A percentile compares a stretch with the other conserved stretches of the same genome.
Conservation (phyloP, 2,888 invertebrate species). For the Exocentrus adspersus region DNA sequence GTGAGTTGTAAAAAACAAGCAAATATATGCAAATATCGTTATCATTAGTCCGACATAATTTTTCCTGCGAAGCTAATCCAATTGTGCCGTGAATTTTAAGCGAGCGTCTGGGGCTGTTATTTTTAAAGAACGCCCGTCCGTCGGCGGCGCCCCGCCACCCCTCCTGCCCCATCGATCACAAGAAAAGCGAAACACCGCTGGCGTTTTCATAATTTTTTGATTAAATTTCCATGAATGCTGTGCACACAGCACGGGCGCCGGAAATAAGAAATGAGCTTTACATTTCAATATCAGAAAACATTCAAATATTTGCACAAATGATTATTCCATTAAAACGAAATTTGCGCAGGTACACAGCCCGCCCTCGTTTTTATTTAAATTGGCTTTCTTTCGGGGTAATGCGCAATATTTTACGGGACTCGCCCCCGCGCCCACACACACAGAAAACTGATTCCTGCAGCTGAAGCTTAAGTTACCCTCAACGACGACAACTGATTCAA, state of each 20-base stretch:
- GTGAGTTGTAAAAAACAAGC: slow-evolving; percentile 13
- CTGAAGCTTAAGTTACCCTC: too few species aligned
- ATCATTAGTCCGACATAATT: slow-evolving; percentile 17
- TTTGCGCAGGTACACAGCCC: slow-evolving; percentile 62
- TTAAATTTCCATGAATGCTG: slow-evolving; percentile 63
- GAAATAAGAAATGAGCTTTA: slow-evolving; percentile 61
- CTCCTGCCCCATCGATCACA: slow-evolving; percentile 56
- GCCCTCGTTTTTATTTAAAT: slow-evolving; percentile 56
- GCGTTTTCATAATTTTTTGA: slow-evolving; percentile 62
- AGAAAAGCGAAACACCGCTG: slow-evolving; percentile 51
- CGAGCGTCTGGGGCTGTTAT: slow-evolving; percentile 51
- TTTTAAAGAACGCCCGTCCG: slow-evolving; percentile 52
- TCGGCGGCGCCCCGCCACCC: too few species aligned
- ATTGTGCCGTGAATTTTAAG: slow-evolving; percentile 51
- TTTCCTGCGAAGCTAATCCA: slow-evolving; percentile 44
- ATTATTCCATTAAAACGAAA: slow-evolving; percentile 67
- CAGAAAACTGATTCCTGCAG: neutral
- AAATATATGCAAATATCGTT: slow-evolving; percentile 10
- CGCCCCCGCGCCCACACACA: neutral
- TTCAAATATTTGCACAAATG: slow-evolving; percentile 66
- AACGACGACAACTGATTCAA: slow-evolving; percentile 7
- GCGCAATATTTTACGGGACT: slow-evolving; percentile 52
- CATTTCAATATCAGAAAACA: slow-evolving; percentile 65
- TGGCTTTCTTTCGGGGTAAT: slow-evolving; percentile 50
- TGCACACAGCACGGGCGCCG: slow-evolving; percentile 56